A percentile compares a stretch with the other conserved stretches of the same genome.
phyloP scores from a whole-genome alignment of 2,888 invertebrate species.

The Xestia ashworthii region DNA sequence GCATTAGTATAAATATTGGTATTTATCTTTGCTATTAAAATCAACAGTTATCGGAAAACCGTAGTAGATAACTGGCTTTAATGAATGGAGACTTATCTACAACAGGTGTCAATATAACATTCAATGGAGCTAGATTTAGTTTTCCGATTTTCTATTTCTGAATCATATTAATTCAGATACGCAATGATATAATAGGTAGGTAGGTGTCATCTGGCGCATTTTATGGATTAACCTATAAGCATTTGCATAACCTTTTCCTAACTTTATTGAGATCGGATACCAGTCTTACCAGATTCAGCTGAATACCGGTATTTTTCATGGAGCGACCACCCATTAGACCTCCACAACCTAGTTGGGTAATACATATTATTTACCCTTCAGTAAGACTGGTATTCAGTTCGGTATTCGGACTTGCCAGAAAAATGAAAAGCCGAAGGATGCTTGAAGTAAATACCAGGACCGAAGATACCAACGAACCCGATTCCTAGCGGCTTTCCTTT shows the following conservation, averaged over 20 bases:
- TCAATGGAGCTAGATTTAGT: conserved; percentile 24
- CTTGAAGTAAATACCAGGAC: not conserved
- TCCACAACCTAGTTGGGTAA: not conserved
- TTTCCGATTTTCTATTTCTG: conserved; percentile 4
- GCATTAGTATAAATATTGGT: not conserved
- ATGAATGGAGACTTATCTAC: conserved; percentile 29
- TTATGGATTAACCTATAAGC: not conserved
- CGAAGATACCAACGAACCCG: too few relatives aligned
- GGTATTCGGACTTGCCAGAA: too few relatives aligned
- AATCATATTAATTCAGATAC: not conserved
- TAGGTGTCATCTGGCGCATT: not conserved
- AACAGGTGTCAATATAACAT: conserved; percentile 30
- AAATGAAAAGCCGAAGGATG: too few relatives aligned
- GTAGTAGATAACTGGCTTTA: conserved; percentile 2
- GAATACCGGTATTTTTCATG: not conserved
- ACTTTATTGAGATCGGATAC: not conserved
- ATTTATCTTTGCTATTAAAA: conserved; percentile 15
- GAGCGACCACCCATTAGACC: not conserved
- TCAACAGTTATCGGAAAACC: conserved; percentile 15
- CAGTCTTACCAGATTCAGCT: not conserved
- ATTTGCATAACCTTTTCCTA: not conserved
- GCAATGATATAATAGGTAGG: not conserved
- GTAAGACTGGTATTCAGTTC: not conserved
- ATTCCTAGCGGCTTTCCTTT: too few relatives aligned
- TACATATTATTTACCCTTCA: not conserved